These are phyloP conservation scores for Actinia tenebrosa DNA, from an alignment of 64 coral and sea anemone species.

Conservation along the genomic window DNA sequence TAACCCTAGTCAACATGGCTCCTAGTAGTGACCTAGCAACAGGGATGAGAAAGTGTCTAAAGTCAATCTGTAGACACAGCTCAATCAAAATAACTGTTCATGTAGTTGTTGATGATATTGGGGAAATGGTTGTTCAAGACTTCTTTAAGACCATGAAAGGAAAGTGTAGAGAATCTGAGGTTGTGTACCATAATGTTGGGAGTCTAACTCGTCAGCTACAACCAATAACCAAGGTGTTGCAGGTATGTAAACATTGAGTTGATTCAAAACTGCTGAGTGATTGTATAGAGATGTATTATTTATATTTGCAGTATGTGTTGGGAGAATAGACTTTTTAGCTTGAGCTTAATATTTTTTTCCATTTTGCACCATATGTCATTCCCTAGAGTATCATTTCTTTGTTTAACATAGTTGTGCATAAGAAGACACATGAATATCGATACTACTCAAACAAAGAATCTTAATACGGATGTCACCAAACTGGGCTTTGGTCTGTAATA, in stretches of 20 bases:
- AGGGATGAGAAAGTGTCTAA: conserved; percentile 25
- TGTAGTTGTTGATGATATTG: conserved; percentile 23
- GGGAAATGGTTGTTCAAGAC: conserved; percentile 14
- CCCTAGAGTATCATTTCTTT: too few relatives aligned
- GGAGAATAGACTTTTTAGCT: too few relatives aligned
- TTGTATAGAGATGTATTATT: too few relatives aligned
- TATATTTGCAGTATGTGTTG: too few relatives aligned
- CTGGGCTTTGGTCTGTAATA: too few relatives aligned
- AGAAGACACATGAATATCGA: too few relatives aligned
- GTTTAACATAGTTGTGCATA: too few relatives aligned
- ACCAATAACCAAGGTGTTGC: conserved; percentile 44
- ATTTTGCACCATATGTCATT: too few relatives aligned
- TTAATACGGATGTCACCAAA: too few relatives aligned
- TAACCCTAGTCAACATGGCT: conserved; percentile 32
- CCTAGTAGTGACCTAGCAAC: conserved; percentile 23
- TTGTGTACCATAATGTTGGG: conserved; percentile 48
- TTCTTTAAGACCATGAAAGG: conserved; percentile 8
- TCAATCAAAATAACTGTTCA: conserved; percentile 25
- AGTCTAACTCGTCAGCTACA: conserved; percentile 38
- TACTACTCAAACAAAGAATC: too few relatives aligned
- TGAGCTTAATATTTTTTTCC: too few relatives aligned
- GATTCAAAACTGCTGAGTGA: background rate
- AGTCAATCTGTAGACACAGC: conserved; percentile 31
- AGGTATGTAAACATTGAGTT: conserved; percentile 31
- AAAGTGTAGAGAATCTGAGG: conserved; percentile 4